Evolutionary conservation across 2,797 vertebrate genomes (phyloP), one percentile per base, ranked within the genome.

Genomic region (Phrynocephalus guinanensis): DNA sequence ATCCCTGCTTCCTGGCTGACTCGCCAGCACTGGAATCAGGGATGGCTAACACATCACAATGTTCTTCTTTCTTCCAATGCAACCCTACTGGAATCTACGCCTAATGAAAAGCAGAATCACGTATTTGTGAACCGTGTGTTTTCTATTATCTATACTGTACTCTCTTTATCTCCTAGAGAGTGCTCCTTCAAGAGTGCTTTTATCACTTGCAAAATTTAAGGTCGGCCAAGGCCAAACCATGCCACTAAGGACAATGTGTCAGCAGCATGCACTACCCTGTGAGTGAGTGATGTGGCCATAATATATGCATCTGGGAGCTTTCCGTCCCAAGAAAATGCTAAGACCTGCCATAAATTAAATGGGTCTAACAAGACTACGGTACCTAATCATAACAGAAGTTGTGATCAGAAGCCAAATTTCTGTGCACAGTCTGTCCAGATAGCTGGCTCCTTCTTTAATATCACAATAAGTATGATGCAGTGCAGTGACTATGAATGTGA

Each of bases 161-260:
- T 20, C 16, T 63, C 60, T 63, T 63, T 63, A 10, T 66, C 38
- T 33, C 52, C 83, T 75, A 18, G 73, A 84, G 71, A 67, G 26
- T 30, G 22, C 48, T 33, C 28, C n/a, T 56, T 67, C 11, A 9
- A 52, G 13, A 13, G 7, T 79, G n/a, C n/a, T 68, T 67, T 30
- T 26, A 50, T 50, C 22, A 67, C 6, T 18, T 24, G 30, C 28
- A 30, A 33, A 13, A 10, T 78, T 48, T 60, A 75, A 76, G 72
- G 52, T 60, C 71, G 63, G 71, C 52, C 33, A 22, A 84, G 56
- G 71, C 75, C 60, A 68, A 15, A 30, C 56, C 28, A 33, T 33
- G 6, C 68, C 68, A 83, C 68, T 33, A 70, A 83, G 82, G 20
- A 82, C 44, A 82, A 72, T n/a, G 52, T 24, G 18, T 83, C 68